phyloP scores from a whole-genome alignment of 2,888 invertebrate species.

The Parnassius apollo region DNA sequence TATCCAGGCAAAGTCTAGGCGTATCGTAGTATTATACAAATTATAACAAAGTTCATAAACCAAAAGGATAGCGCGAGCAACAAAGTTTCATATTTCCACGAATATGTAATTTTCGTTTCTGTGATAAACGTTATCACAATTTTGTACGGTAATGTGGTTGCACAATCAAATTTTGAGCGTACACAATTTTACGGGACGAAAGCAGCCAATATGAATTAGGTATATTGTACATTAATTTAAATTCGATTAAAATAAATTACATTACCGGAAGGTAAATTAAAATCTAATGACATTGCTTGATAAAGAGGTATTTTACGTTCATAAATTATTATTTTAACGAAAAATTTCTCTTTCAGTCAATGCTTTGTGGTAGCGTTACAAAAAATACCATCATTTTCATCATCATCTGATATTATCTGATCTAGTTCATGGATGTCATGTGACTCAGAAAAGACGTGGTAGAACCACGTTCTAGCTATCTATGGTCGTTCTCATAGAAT shows the following conservation, averaged over 20 bases:
- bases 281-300: conserved; percentile 14
- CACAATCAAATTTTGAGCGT: conserved; percentile 15
- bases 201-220: conserved; percentile 5
- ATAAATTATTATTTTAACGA: too few relatives aligned
- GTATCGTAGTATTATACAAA: too few relatives aligned
- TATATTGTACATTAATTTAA: conserved; percentile 15
- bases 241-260: conserved; percentile 18
- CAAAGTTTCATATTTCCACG: conserved; percentile 7
- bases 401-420: too few relatives aligned
- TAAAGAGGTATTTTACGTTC: neutral
- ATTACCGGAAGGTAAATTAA: conserved; percentile 6
- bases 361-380: too few relatives aligned
- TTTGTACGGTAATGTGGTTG: conserved; percentile 11
- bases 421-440: too few relatives aligned
- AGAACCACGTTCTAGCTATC: too few relatives aligned
- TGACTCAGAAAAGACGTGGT: too few relatives aligned
- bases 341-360: too few relatives aligned
- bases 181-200: conserved; percentile 9
- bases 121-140: conserved; percentile 16
- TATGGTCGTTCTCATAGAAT: too few relatives aligned
- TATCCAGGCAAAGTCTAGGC: too few relatives aligned
- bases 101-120: conserved; percentile 16
- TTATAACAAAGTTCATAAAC: too few relatives aligned
- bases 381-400: too few relatives aligned
- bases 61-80: neutral